These are phyloP conservation scores for Steinernema hermaphroditum DNA, from an alignment of 2,888 invertebrate species.

Conservation along the genomic window DNA sequence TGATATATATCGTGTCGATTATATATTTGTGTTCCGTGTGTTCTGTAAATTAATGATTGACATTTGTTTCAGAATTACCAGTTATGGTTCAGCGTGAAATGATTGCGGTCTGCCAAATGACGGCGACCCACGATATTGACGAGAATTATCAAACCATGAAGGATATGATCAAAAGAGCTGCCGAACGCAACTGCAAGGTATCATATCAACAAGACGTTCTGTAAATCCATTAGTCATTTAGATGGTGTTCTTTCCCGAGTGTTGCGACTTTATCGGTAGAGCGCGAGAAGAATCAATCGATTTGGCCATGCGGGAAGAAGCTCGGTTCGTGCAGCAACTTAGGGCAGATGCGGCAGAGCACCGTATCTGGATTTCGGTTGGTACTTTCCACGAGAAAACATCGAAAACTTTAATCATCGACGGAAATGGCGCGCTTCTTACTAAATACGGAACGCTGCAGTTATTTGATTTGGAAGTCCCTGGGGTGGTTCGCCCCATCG, in stretches of 20 bases:
- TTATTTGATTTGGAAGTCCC: conserved; percentile 89
- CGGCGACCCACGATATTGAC: conserved; percentile 76
- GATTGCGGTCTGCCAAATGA: conserved; percentile 80
- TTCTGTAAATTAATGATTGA: too few relatives aligned
- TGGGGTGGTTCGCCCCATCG: conserved; percentile 75
- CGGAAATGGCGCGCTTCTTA: conserved; percentile 76
- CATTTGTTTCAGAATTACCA: too few relatives aligned
- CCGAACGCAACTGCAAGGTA: conserved; percentile 58
- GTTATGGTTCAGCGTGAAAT: too few relatives aligned
- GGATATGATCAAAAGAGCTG: conserved; percentile 57
- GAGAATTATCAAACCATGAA: conserved; percentile 71
- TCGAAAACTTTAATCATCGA: conserved; percentile 85
- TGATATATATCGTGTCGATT: too few relatives aligned
- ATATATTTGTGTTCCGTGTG: too few relatives aligned
- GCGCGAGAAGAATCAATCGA: conserved; percentile 74
- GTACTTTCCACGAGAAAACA: conserved; percentile 84
- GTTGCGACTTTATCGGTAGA: conserved; percentile 85
- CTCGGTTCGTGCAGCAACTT: conserved; percentile 75
- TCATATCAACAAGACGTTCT: too few relatives aligned
- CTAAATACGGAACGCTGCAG: conserved; percentile 84
- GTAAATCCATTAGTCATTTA: conserved; percentile 67
- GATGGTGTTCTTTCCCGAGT: conserved; percentile 93
- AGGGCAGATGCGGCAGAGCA: conserved; percentile 76
- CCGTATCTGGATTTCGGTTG: conserved; percentile 87
- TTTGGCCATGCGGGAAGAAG: conserved; percentile 79